Evolutionary conservation across 2,888 invertebrate species (phyloP).

Genomic region (Tortricodes alternella): DNA sequence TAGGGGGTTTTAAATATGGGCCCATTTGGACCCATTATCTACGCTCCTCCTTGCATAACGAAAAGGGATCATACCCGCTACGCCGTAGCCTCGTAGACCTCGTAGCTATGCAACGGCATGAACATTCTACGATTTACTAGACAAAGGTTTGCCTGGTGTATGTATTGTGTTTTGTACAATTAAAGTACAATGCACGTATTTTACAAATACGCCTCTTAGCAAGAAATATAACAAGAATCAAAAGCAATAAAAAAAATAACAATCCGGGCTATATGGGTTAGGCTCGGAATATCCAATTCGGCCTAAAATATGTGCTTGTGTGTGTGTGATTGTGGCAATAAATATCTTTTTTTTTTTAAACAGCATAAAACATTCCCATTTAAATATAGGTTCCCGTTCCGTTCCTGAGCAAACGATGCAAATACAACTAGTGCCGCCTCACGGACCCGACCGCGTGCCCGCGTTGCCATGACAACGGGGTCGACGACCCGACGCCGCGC

Average conservation of each 20-base stretch:
- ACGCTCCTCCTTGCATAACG: not conserved
- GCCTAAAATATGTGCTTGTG: no score
- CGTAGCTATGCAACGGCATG: not conserved
- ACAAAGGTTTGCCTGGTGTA: no score
- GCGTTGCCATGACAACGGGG: slow-evolving; percentile 69
- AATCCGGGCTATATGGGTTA: no score
- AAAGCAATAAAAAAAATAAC: not conserved
- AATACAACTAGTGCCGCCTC: slow-evolving; percentile 46
- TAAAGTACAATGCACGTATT: no score
- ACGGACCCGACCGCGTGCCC: slow-evolving; percentile 60
- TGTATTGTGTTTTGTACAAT: no score
- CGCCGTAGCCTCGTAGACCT: slow-evolving; percentile 6
- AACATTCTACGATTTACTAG: not conserved
- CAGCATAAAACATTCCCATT: not conserved
- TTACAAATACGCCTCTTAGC: no score
- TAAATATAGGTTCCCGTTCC: slow-evolving; percentile 17
- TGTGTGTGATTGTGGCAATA: no score
- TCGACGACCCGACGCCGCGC: slow-evolving; percentile 67
- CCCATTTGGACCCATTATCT: not conserved
- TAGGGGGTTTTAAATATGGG: no score
- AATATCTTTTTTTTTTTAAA: no score
- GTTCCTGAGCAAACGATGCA: slow-evolving; percentile 42
- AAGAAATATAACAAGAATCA: no score
- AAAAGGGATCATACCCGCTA: not conserved
- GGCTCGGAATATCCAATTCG: no score